phyloP scores from a whole-genome alignment of 2,797 vertebrate species.

The Choloepus didactylus region DNA sequence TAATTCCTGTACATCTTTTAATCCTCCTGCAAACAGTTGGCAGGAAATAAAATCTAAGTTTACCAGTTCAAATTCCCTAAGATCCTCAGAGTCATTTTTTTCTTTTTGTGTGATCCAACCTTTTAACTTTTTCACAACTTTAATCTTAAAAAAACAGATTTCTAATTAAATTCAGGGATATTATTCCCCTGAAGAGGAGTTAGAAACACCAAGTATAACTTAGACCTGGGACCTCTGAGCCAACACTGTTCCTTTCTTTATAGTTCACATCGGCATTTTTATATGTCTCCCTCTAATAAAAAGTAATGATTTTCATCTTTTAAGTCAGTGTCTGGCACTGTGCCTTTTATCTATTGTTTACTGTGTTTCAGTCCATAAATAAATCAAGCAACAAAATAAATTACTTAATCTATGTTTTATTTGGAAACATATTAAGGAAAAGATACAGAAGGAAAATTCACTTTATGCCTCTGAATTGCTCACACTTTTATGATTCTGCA shows the following conservation, averaged over 20 bases:
- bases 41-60: constrained; percentile 90
- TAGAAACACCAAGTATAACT: constrained; percentile 87
- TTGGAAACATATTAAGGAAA: constrained; percentile 87
- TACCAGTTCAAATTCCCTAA: constrained; percentile 88
- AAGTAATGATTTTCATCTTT: constrained; percentile 89
- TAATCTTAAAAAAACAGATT: constrained; percentile 90
- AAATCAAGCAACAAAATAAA: constrained; percentile 89
- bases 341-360: constrained; percentile 89
- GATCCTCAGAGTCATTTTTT: constrained; percentile 88
- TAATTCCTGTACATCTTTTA: constrained; percentile 88
- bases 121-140: constrained; percentile 90
- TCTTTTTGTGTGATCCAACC: constrained; percentile 87
- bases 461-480: constrained; percentile 85
- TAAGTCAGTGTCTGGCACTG: constrained; percentile 86
- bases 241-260: constrained; percentile 86
- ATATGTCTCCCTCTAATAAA: constrained; percentile 88
- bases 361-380: constrained; percentile 87
- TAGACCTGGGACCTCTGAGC: constrained; percentile 85
- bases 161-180: constrained; percentile 90
- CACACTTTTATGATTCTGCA: constrained; percentile 85
- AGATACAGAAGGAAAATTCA: constrained; percentile 84
- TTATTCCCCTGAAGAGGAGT: constrained; percentile 88
- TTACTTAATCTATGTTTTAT: constrained; percentile 88
- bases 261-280: constrained; percentile 88
- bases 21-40: constrained; percentile 88